Percentiles rank a stretch among this genome's conserved stretches.
These are phyloP conservation scores for Junco hyemalis DNA, from an alignment of 2,113 vertebrate genomes.

Conservation along the genomic window DNA sequence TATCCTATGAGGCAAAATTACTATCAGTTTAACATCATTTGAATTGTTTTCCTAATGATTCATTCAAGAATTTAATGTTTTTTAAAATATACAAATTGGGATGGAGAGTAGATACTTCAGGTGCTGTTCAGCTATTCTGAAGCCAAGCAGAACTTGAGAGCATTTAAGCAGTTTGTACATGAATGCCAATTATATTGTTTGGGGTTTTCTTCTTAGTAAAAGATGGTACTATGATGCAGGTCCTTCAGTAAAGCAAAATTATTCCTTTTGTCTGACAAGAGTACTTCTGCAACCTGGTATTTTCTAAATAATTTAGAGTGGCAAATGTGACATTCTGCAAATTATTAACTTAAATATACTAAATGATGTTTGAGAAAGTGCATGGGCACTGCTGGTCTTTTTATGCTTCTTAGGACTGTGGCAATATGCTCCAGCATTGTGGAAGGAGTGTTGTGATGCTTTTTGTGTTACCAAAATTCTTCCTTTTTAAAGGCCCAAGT, in stretches of 20 bases:
- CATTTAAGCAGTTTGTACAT: conserved; percentile 32
- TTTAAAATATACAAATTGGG: conserved; percentile 69
- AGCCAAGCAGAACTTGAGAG: conserved; percentile 49
- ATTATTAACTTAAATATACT: not conserved
- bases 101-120: conserved; percentile 45
- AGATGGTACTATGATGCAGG: not conserved
- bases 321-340: not conserved
- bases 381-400: not conserved
- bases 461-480: not conserved
- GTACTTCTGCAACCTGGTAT: not conserved
- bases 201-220: conserved; percentile 13
- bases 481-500: not conserved
- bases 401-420: not conserved
- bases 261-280: not conserved
- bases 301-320: not conserved
- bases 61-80: conserved; percentile 70
- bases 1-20: conserved; percentile 60
- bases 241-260: conserved; percentile 12
- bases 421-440: fast-evolving
- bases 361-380: not conserved
- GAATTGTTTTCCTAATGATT: conserved; percentile 76
- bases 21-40: conserved; percentile 66
- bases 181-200: conserved; percentile 53
- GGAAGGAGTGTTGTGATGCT: not conserved
- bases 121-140: conserved; percentile 61